phyloP scores from a whole-genome alignment of 2,113 vertebrate genomes.

The Lipotes vexillifer region DNA sequence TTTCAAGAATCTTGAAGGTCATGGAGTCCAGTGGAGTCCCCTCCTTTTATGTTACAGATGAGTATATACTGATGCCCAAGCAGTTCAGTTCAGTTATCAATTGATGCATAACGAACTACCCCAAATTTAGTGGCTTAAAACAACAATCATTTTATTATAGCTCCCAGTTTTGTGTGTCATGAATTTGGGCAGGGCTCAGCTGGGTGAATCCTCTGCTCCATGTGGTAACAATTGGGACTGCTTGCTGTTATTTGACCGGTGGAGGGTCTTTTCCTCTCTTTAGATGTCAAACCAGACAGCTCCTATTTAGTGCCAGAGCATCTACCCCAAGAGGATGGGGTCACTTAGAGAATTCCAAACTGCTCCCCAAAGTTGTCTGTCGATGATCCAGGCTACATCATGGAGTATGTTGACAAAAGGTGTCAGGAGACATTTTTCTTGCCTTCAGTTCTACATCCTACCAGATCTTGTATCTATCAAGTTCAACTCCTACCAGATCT shows the following conservation, averaged over 20 bases:
- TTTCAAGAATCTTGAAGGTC: background rate
- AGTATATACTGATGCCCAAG: background rate
- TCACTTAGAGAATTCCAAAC: background rate
- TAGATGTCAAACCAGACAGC: background rate
- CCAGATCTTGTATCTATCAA: background rate
- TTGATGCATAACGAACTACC: background rate
- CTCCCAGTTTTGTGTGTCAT: background rate
- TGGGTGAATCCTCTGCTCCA: background rate
- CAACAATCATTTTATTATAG: background rate
- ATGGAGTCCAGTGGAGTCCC: background rate
- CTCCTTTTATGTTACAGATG: background rate
- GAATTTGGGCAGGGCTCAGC: background rate
- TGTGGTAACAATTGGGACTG: background rate
- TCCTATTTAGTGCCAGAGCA: background rate
- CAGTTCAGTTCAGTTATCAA: background rate
- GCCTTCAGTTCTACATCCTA: background rate
- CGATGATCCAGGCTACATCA: background rate
- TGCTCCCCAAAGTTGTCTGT: background rate
- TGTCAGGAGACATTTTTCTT: background rate
- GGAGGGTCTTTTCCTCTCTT: background rate
- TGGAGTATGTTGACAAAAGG: background rate
- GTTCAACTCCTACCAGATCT: background rate
- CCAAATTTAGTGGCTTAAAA: background rate
- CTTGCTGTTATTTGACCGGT: background rate
- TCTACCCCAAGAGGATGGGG: accelerated